Percentiles rank a stretch among this genome's conserved stretches.
Conservation (phyloP, 2,797 vertebrate species). For the Poeciliopsis presidionis region DNA sequence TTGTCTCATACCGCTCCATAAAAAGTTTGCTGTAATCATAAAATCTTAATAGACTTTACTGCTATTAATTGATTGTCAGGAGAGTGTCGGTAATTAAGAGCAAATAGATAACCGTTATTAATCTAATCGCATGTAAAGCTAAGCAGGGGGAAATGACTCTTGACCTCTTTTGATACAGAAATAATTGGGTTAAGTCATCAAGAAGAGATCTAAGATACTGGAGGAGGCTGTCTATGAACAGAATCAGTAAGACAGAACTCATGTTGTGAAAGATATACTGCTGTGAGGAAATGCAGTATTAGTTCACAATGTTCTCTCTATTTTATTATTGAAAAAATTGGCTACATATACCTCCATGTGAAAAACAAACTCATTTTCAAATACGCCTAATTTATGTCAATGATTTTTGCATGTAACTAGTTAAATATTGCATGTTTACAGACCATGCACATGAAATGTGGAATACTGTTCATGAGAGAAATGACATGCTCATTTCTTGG, state of each 20-base stretch:
- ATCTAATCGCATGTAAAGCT: conserved; percentile 45
- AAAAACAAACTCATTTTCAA: neutral
- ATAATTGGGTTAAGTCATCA: conserved; percentile 53
- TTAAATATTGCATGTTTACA: neutral
- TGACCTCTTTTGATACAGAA: conserved; percentile 30
- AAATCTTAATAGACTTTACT: conserved; percentile 9
- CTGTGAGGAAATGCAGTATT: neutral
- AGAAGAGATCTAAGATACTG: conserved; percentile 8
- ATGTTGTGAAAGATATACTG: neutral
- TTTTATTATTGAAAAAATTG: neutral
- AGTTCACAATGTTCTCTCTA: neutral
- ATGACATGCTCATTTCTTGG: neutral
- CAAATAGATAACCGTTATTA: conserved; percentile 53
- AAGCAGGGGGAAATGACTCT: conserved; percentile 39
- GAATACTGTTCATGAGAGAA: neutral
- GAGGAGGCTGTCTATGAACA: conserved; percentile 10
- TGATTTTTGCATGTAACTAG: neutral
- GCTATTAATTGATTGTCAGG: conserved; percentile 9
- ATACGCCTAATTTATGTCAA: neutral
- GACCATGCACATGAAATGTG: neutral
- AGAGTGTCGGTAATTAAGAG: conserved; percentile 22
- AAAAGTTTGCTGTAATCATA: neutral
- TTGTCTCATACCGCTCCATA: neutral
- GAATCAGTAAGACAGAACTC: neutral
- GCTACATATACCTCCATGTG: neutral